Conservation (phyloP, 1,140 invertebrate species). For the Nasonia giraulti region DNA sequence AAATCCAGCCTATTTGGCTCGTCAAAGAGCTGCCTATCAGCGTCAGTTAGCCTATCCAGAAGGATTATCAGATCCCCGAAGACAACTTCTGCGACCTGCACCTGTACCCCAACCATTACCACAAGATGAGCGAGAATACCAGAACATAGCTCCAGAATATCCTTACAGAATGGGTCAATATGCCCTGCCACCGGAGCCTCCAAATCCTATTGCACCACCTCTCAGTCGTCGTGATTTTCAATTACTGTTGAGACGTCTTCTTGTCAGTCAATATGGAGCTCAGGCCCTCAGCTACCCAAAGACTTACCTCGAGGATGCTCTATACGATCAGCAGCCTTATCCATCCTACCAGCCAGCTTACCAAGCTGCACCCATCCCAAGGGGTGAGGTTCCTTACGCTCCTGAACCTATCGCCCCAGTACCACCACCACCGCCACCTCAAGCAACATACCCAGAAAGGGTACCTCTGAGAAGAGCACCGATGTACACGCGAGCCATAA, state of each 20-base stretch:
- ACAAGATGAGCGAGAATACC: constrained; percentile 66
- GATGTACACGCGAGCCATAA: constrained; percentile 55
- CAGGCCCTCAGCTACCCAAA: constrained; percentile 70
- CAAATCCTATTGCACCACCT: constrained; percentile 67
- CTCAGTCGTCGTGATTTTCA: constrained; percentile 71
- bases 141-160: constrained; percentile 61
- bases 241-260: constrained; percentile 63
- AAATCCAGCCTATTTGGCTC: constrained; percentile 58
- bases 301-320: constrained; percentile 69
- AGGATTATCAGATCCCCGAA: constrained; percentile 53
- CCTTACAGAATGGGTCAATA: constrained; percentile 61
- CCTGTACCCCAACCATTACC: constrained; percentile 40
- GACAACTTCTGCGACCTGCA: constrained; percentile 57
- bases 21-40: constrained; percentile 56
- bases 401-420: constrained; percentile 48
- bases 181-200: constrained; percentile 67
- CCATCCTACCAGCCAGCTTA: constrained; percentile 66
- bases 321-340: constrained; percentile 71
- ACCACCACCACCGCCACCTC: constrained; percentile 14
- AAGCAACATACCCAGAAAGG: constrained; percentile 59
- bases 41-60: constrained; percentile 63
- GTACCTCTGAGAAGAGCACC: constrained; percentile 65
- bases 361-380: constrained; percentile 55
- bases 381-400: constrained; percentile 72
- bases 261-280: constrained; percentile 69